These are phyloP conservation scores for Zophobas morio DNA, from an alignment of 1,140 invertebrate species.

Conservation along the genomic window DNA sequence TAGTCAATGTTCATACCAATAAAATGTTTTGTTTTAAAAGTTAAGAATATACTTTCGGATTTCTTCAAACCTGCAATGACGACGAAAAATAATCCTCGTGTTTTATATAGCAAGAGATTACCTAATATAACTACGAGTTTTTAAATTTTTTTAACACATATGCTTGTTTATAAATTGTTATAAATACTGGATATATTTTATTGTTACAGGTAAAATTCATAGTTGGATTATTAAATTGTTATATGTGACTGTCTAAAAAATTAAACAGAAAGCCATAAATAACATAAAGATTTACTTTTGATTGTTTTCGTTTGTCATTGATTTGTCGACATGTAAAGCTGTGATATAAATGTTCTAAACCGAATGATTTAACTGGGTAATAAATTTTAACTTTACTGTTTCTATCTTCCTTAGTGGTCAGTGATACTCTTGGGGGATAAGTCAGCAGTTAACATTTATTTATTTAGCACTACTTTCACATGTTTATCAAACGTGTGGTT, in stretches of 20 bases:
- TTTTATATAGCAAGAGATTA: background rate
- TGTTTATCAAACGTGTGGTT: no score
- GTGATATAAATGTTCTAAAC: conserved; percentile 23
- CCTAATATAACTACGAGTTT: background rate
- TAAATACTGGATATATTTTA: no score
- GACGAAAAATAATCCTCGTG: no score
- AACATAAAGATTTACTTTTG: background rate
- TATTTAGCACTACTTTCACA: background rate
- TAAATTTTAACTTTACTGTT: conserved; percentile 23
- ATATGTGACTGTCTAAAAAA: no score
- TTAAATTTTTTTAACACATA: no score
- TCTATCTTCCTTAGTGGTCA: conserved; percentile 15
- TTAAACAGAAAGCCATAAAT: no score
- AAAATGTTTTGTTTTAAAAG: background rate
- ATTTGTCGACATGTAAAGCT: conserved; percentile 31
- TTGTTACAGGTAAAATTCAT: no score
- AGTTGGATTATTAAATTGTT: no score
- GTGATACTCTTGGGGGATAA: conserved; percentile 23
- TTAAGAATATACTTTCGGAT: background rate
- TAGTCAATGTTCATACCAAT: background rate
- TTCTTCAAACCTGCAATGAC: background rate
- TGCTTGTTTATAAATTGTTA: no score
- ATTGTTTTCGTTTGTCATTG: background rate
- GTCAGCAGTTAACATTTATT: conserved; percentile 16
- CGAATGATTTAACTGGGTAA: conserved; percentile 30